phyloP scores from a whole-genome alignment of 2,113 vertebrate species.

The Nanger granti region DNA sequence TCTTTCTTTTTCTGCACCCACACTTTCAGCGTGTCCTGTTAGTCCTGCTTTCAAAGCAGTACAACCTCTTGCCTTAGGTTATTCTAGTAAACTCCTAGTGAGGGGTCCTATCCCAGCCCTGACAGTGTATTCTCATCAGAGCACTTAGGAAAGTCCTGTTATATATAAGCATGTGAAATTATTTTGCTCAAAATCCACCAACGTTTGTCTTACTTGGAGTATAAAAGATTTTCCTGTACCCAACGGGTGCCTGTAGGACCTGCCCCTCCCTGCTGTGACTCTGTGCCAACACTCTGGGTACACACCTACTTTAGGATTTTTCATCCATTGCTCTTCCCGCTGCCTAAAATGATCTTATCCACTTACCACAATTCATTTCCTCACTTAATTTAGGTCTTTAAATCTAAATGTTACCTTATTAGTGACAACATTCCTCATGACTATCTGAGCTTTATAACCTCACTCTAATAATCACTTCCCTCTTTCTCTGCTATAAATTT shows the following conservation, averaged over 20 bases:
- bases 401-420: background rate
- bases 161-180: background rate
- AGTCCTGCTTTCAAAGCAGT: background rate
- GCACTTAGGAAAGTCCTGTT: background rate
- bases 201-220: background rate
- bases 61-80: background rate
- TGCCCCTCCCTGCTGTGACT: background rate
- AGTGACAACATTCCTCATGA: background rate
- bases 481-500: background rate
- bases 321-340: background rate
- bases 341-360: background rate
- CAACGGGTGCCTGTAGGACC: background rate
- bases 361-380: background rate
- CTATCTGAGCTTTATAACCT: no score
- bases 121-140: background rate
- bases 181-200: background rate
- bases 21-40: background rate
- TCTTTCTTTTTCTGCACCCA: background rate
- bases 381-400: background rate
- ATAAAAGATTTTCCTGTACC: background rate
- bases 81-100: background rate
- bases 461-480: background rate
- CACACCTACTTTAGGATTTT: background rate
- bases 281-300: background rate
- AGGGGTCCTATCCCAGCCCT: background rate